phyloP scores from a whole-genome alignment of 2,888 invertebrate genomes.

The Pristionchus fissidentatus region DNA sequence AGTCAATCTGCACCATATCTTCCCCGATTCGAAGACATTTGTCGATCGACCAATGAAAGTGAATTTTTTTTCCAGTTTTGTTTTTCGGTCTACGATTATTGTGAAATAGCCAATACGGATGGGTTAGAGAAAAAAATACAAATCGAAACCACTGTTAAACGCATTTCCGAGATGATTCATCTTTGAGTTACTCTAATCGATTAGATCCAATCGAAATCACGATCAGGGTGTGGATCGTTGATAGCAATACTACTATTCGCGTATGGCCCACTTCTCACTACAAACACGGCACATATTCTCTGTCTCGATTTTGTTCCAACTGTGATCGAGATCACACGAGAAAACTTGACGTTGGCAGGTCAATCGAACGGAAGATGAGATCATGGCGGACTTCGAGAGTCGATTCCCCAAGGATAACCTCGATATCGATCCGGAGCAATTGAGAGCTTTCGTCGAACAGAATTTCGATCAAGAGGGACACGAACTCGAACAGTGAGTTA shows the following conservation, averaged over 20 bases:
- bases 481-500: slow-evolving; percentile 65
- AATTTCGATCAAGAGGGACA: slow-evolving; percentile 68
- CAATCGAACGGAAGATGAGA: slow-evolving; percentile 52
- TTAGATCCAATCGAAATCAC: too few relatives aligned
- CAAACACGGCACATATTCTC: too few relatives aligned
- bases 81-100: neutral
- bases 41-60: slow-evolving; percentile 64
- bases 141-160: too few relatives aligned
- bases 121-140: neutral
- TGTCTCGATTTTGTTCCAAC: too few relatives aligned
- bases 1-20: slow-evolving; percentile 65
- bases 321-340: too few relatives aligned
- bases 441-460: slow-evolving; percentile 68
- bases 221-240: too few relatives aligned
- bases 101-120: neutral
- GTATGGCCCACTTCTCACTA: too few relatives aligned
- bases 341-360: too few relatives aligned
- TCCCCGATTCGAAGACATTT: slow-evolving; percentile 63
- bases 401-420: slow-evolving; percentile 60
- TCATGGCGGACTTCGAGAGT: slow-evolving; percentile 54
- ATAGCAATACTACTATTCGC: too few relatives aligned
- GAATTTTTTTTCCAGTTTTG: neutral
- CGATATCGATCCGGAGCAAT: slow-evolving; percentile 57
- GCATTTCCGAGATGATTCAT: too few relatives aligned
- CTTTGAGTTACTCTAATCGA: too few relatives aligned